Conservation (phyloP, 2,113 vertebrate genomes). For the Apteryx owenii region DNA sequence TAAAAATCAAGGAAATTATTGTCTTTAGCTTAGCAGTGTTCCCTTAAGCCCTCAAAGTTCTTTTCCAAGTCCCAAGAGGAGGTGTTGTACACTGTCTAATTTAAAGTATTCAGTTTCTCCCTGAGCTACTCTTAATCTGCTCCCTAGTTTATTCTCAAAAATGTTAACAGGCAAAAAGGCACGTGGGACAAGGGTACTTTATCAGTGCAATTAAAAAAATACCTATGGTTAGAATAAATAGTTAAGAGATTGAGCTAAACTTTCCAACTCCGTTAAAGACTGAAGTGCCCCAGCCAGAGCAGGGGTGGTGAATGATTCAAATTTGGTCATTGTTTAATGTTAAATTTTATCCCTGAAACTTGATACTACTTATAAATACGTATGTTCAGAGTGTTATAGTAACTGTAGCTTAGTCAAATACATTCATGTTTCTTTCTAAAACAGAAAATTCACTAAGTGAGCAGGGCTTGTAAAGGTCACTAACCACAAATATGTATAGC, state of each 20-base stretch:
- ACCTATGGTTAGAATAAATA: conserved; percentile 77
- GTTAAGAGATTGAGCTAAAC: conserved; percentile 60
- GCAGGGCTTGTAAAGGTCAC: neutral
- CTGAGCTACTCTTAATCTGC: conserved; percentile 72
- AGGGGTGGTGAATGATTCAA: conserved; percentile 64
- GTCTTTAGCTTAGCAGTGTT: neutral
- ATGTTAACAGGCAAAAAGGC: conserved; percentile 77
- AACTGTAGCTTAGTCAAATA: conserved; percentile 62
- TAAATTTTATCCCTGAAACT: conserved; percentile 64
- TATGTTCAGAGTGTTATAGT: conserved; percentile 8
- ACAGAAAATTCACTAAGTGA: neutral
- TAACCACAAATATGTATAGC: neutral
- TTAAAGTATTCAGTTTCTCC: conserved; percentile 79
- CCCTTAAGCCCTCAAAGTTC: conserved; percentile 51
- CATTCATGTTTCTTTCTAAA: conserved; percentile 35
- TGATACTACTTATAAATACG: conserved; percentile 24
- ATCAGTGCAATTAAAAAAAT: conserved; percentile 79
- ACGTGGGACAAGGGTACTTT: conserved; percentile 75
- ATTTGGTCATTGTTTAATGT: conserved; percentile 66
- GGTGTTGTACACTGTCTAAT: conserved; percentile 61
- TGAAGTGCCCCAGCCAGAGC: conserved; percentile 47
- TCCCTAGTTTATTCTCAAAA: conserved; percentile 76
- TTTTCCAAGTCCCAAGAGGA: conserved; percentile 63
- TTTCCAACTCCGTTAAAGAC: conserved; percentile 67
- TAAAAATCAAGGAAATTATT: neutral